A percentile compares a stretch with the other conserved stretches of the same genome.
These are phyloP conservation scores for Andricus quercusramuli DNA, from an alignment of 2,888 invertebrate species.

Conservation along the genomic window DNA sequence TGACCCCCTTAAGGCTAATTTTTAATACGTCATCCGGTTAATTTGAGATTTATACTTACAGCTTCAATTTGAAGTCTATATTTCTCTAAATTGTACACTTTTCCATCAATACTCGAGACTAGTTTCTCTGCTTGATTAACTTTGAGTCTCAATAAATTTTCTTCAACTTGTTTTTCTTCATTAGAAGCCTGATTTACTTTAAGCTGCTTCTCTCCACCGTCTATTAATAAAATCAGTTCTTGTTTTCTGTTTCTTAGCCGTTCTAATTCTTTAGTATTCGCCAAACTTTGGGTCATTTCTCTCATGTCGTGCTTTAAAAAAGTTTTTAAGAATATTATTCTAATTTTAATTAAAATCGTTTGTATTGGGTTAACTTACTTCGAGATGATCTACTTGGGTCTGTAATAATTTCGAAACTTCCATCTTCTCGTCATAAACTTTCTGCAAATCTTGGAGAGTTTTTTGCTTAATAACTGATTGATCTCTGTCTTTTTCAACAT, in stretches of 20 bases:
- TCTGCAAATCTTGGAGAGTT: slow-evolving; percentile 79
- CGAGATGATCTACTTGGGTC: slow-evolving; percentile 80
- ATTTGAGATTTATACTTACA: slow-evolving; percentile 77
- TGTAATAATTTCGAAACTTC: slow-evolving; percentile 79
- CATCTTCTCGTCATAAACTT: slow-evolving; percentile 74
- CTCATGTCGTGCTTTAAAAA: slow-evolving; percentile 79
- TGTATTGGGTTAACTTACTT: slow-evolving; percentile 69
- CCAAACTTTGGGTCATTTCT: slow-evolving; percentile 79
- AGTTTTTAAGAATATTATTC: neutral
- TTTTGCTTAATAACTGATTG: slow-evolving; percentile 77
- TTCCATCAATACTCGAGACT: slow-evolving; percentile 83
- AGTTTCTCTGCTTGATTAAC: slow-evolving; percentile 85
- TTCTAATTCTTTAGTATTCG: slow-evolving; percentile 77
- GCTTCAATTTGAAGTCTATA: slow-evolving; percentile 86
- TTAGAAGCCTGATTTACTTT: slow-evolving; percentile 77
- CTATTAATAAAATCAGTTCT: slow-evolving; percentile 80
- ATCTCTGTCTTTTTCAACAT: slow-evolving; percentile 67
- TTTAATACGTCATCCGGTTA: neutral
- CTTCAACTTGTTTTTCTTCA: slow-evolving; percentile 82
- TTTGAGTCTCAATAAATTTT: slow-evolving; percentile 85
- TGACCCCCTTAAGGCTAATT: too few relatives aligned
- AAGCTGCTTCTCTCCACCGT: slow-evolving; percentile 82
- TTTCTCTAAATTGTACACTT: slow-evolving; percentile 85
- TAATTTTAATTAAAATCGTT: slow-evolving; percentile 19
- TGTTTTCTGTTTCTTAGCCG: slow-evolving; percentile 80